phyloP scores from a whole-genome alignment of 2,797 vertebrate species.

The Coendou prehensilis region DNA sequence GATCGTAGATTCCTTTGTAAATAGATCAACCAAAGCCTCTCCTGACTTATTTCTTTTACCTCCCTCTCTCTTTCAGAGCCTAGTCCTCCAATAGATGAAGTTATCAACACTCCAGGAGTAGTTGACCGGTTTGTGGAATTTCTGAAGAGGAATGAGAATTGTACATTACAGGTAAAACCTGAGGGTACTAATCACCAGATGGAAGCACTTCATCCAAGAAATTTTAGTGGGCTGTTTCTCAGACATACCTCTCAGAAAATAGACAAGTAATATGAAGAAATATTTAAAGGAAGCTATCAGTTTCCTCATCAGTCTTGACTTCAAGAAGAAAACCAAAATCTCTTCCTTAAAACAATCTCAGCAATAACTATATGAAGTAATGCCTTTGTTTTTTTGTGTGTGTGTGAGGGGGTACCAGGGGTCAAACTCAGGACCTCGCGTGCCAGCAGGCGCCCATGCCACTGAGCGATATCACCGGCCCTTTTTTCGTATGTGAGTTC shows the following conservation, averaged over 20 bases:
- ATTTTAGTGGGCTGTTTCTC: conserved; percentile 1
- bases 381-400: not conserved
- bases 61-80: conserved; percentile 92
- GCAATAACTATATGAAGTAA: not conserved
- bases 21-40: not conserved
- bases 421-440: no score
- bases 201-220: conserved; percentile 13
- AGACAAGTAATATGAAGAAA: not conserved
- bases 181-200: not conserved
- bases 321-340: conserved; percentile 8
- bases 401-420: no score
- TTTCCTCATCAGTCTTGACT: not conserved
- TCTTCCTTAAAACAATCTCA: conserved; percentile 40
- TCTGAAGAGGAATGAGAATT: conserved; percentile 96
- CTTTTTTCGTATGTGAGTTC: no score
- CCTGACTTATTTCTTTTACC: conserved; percentile 17
- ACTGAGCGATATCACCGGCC: no score
- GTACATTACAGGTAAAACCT: conserved; percentile 96
- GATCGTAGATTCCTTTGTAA: not conserved
- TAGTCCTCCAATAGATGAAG: conserved; percentile 99
- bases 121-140: conserved; percentile 98
- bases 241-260: conserved; percentile 1
- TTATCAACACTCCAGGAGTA: conserved; percentile 97
- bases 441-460: no score
- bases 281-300: not conserved